Percentiles rank a stretch among this genome's conserved stretches.
These are phyloP conservation scores for Falcaria lacertinaria DNA, from an alignment of 2,888 invertebrate genomes.

Conservation along the genomic window DNA sequence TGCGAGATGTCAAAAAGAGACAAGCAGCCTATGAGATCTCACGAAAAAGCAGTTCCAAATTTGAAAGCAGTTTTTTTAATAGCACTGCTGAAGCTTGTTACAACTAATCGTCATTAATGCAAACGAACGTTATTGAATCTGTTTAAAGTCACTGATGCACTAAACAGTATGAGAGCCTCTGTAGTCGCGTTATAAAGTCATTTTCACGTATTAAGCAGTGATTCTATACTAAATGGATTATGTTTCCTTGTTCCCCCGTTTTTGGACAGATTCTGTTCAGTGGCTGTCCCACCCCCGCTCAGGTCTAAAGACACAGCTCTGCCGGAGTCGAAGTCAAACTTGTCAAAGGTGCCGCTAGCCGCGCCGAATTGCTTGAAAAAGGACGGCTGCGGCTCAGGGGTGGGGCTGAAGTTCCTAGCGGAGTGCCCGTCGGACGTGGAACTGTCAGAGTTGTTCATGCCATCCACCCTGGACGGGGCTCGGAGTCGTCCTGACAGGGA, in stretches of 20 bases:
- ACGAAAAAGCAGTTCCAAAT: too few species aligned
- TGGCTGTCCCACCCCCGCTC: conserved; percentile 59
- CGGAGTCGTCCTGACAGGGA: conserved; percentile 79
- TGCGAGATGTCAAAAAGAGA: too few species aligned
- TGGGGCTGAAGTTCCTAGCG: conserved; percentile 66
- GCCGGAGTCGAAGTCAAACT: conserved; percentile 75
- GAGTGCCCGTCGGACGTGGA: conserved; percentile 73
- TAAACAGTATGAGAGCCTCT: conserved; percentile 53
- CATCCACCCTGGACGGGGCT: conserved; percentile 79
- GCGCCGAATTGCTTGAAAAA: conserved; percentile 69
- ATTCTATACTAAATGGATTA: conserved; percentile 95
- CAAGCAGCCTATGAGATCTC: too few species aligned
- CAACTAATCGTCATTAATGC: conserved; percentile 49
- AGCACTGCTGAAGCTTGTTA: conserved; percentile 60
- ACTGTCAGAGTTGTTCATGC: conserved; percentile 80
- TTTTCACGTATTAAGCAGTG: conserved; percentile 86
- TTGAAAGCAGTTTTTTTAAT: too few species aligned
- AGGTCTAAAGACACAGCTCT: conserved; percentile 74
- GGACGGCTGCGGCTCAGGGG: conserved; percentile 67
- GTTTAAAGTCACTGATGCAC: conserved; percentile 37
- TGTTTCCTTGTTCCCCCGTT: conserved; percentile 81
- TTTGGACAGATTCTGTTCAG: conserved; percentile 72
- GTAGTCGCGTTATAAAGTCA: conserved; percentile 44
- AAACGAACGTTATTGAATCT: conserved; percentile 60
- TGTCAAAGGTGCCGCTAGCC: conserved; percentile 58